These are phyloP conservation scores for Acronicta aceris DNA, from an alignment of 2,888 invertebrate genomes.

Conservation along the genomic window DNA sequence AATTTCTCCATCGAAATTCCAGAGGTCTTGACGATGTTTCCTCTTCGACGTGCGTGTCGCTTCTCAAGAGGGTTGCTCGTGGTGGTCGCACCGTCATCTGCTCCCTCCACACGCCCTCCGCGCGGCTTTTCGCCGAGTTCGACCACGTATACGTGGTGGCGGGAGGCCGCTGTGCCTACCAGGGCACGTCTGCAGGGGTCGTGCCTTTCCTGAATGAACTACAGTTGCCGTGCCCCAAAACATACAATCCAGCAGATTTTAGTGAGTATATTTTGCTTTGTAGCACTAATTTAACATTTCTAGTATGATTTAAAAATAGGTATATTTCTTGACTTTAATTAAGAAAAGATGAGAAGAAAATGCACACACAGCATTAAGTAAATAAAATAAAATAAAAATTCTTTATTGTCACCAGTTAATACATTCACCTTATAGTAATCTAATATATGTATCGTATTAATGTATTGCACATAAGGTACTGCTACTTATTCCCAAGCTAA, in stretches of 20 bases:
- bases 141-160: constrained; percentile 97
- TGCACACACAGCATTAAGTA: too few species aligned
- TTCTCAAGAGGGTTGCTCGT: constrained; percentile 95
- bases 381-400: too few species aligned
- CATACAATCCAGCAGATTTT: constrained; percentile 99
- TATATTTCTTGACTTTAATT: too few species aligned
- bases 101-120: constrained; percentile 98
- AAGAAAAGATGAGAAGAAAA: too few species aligned
- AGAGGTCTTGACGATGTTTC: constrained; percentile 98
- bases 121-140: constrained; percentile 96
- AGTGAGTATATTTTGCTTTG: constrained; percentile 89
- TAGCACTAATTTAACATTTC: too few species aligned
- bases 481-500: too few species aligned
- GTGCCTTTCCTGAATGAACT: constrained; percentile 94
- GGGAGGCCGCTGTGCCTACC: constrained; percentile 96
- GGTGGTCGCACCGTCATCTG: constrained; percentile 97
- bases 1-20: constrained; percentile 43
- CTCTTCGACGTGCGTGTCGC: constrained; percentile 95
- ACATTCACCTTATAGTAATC: too few species aligned
- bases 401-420: too few species aligned
- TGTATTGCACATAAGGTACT: too few species aligned
- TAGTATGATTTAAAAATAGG: too few species aligned
- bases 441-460: too few species aligned
- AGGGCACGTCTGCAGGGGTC: constrained; percentile 93
- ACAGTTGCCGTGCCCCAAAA: constrained; percentile 95